Percentiles rank a stretch among this genome's conserved stretches.
Evolutionary conservation across 2,888 invertebrate species (phyloP).

Genomic region (Pristionchus arcanus): DNA sequence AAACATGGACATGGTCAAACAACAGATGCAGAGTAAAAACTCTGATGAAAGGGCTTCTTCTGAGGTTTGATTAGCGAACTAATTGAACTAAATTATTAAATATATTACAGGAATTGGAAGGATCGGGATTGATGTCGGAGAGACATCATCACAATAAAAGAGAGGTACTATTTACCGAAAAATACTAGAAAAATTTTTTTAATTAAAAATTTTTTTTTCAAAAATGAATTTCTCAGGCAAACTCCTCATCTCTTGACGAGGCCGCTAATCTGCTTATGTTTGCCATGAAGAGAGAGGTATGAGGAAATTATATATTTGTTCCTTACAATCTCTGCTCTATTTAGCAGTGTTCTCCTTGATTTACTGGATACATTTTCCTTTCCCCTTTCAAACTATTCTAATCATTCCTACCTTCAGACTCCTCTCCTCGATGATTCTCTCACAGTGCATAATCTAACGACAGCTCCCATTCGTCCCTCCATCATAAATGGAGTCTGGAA

Average conservation of each 20-base stretch:
- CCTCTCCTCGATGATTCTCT: not conserved
- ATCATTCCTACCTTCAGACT: not conserved
- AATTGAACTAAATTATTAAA: not conserved
- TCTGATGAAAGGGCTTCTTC: not conserved
- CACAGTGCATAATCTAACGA: not conserved
- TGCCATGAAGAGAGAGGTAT: conserved; percentile 2
- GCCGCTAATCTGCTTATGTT: not conserved
- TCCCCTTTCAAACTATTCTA: not conserved
- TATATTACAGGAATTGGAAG: not conserved
- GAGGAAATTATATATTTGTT: not conserved
- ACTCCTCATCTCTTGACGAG: not conserved
- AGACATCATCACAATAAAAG: conserved; percentile 4
- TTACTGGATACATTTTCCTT: not conserved
- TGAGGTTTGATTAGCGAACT: not conserved
- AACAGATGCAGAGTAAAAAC: not conserved
- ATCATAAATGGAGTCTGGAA: not conserved
- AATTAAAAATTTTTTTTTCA: too few species aligned
- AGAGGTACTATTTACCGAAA: not conserved
- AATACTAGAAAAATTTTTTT: not conserved
- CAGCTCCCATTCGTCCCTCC: not conserved
- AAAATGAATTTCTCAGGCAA: not conserved
- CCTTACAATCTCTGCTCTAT: too few species aligned
- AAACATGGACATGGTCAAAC: not conserved
- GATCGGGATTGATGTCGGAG: not conserved
- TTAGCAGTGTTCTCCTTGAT: too few species aligned